Percentiles rank a stretch among this genome's conserved stretches.
These are phyloP conservation scores for Lasiurus borealis DNA, from an alignment of 2,113 vertebrate genomes.

Conservation along the genomic window DNA sequence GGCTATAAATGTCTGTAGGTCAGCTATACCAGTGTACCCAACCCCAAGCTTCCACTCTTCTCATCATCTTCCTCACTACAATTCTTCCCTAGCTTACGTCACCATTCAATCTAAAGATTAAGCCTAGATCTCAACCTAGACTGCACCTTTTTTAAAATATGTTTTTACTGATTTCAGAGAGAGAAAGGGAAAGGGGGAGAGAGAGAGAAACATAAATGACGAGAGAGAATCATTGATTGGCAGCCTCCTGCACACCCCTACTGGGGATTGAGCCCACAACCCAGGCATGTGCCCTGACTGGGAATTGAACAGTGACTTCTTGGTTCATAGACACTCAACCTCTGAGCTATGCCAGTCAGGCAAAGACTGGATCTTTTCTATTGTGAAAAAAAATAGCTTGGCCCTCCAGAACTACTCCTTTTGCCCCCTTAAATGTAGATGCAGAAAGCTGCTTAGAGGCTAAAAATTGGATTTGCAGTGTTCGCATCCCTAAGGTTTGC, in stretches of 20 bases:
- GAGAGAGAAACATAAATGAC: no score
- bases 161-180: no score
- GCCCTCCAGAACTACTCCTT: neutral
- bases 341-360: no score
- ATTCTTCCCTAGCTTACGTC: neutral
- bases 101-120: neutral
- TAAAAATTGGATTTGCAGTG: conserved; percentile 12
- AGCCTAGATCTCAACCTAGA: neutral
- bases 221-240: no score
- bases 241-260: no score
- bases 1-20: neutral
- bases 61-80: neutral
- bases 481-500: neutral
- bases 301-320: no score
- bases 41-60: neutral
- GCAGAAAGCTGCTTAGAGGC: conserved; percentile 28
- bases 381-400: neutral
- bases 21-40: neutral
- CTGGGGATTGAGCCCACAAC: no score
- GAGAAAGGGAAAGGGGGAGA: no score
- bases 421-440: neutral
- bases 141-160: neutral
- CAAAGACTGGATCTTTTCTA: neutral
- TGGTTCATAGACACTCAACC: no score
- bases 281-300: no score